These are phyloP conservation scores for Cephus sareptanus DNA, from an alignment of 2,888 invertebrate genomes.

Conservation along the genomic window DNA sequence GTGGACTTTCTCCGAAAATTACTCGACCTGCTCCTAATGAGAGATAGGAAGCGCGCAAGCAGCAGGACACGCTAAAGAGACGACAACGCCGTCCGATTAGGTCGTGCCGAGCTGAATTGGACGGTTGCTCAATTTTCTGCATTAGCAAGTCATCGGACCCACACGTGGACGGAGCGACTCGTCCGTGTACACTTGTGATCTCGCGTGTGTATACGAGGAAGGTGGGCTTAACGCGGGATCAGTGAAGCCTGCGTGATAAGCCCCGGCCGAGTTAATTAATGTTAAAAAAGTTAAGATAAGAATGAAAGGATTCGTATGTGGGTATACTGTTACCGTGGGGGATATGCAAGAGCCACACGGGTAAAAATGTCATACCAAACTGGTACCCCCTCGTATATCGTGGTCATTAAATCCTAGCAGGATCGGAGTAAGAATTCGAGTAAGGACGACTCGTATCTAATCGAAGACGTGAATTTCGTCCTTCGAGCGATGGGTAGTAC, in stretches of 20 bases:
- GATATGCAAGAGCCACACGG: slow-evolving; percentile 12
- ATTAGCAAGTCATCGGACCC: slow-evolving; percentile 35
- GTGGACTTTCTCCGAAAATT: not conserved
- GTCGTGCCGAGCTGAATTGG: not conserved
- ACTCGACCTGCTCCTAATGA: slow-evolving; percentile 13
- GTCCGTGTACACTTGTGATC: not conserved
- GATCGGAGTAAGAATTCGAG: slow-evolving; percentile 43
- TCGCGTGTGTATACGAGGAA: not conserved
- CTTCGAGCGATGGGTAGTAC: not conserved
- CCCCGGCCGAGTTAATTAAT: slow-evolving; percentile 58
- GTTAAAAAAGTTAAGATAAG: slow-evolving; percentile 39
- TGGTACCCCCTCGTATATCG: slow-evolving; percentile 31
- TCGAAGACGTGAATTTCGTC: slow-evolving; percentile 22
- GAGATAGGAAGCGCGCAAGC: slow-evolving; percentile 7
- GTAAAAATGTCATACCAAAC: not conserved
- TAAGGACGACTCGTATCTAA: slow-evolving; percentile 38
- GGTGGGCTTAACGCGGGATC: slow-evolving; percentile 37
- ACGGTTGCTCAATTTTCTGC: slow-evolving; percentile 48
- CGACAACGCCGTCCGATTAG: not conserved
- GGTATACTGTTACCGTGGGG: slow-evolving; percentile 11
- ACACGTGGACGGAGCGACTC: slow-evolving; percentile 6
- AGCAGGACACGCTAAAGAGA: not conserved
- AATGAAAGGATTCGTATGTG: not conserved
- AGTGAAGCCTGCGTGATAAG: slow-evolving; percentile 48
- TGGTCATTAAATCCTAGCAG: slow-evolving; percentile 40